Evolutionary conservation across 2,113 vertebrate species (phyloP), one percentile per base, ranked within the genome.

Genomic region (Erythrocebus patas): DNA sequence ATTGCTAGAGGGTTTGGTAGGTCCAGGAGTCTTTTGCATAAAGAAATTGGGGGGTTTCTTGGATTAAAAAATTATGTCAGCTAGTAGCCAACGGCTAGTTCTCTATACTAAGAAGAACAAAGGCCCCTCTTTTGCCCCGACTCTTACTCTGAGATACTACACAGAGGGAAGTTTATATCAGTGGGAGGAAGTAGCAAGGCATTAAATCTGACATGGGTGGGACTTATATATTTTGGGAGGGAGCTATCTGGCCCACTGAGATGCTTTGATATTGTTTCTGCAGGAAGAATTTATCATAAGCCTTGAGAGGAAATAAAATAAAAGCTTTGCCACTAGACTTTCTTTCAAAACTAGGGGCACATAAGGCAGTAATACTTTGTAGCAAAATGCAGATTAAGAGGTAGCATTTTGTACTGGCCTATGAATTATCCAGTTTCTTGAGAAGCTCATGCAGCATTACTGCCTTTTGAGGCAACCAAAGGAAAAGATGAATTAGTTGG

Each of bases 401-500:
- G 30, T 9, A 87, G 27, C 18, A 83, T 68, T 78, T 92, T 16
- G 45, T 35, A 48, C 35, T 23, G 22, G 3, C 27, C 59, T 43
- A 25, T 4, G 22, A 7, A 43, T 48, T 64, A 9, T 40, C 12
- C 4, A 48, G 38, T 3, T 81, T 92, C 55, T 45, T 25, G 30
- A 45, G 30, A 43, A 45, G 11, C 8, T 79, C 8, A 55, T 43
- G 40, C 45, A 86, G 32, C 12, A n/a, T 64, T 16, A 55, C 3
- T n/a, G 22, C 16, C 12, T 92, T 40, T 1, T 38, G 30, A 17
- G 20, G 27, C 25, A 84, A 27, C 4, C 70, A 52, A 73, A 43
- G 22, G 48, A 75, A 23, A 45, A 73, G 35, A n/a, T 13, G 11
- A 66, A 35, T 11, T 81, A 98, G 98, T 92, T 97, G 98, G 70